A percentile compares a stretch with the other conserved stretches of the same genome.
Evolutionary conservation across 2,888 invertebrate species (phyloP).

Genomic region (Dinocampus coccinellae): DNA sequence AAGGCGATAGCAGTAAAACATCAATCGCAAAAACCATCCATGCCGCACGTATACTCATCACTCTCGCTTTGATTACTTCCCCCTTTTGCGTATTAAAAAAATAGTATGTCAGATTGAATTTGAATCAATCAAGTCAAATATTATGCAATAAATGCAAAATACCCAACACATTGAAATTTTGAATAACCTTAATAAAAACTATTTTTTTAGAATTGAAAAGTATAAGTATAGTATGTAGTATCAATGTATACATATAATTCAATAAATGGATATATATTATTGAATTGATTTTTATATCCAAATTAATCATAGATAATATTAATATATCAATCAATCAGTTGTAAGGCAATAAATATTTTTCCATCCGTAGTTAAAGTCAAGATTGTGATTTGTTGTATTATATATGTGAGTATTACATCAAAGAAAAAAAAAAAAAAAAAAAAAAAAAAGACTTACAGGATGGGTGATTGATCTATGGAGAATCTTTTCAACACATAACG

Average conservation of each 20-base stretch:
- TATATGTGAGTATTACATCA: background rate
- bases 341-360: too few relatives aligned
- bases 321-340: too few relatives aligned
- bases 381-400: too few relatives aligned
- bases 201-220: too few relatives aligned
- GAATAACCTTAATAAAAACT: too few relatives aligned
- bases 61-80: background rate
- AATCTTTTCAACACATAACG: slow-evolving; percentile 7
- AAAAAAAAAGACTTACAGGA: background rate
- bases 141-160: background rate
- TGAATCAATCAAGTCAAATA: background rate
- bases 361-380: too few relatives aligned
- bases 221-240: background rate
- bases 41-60: background rate
- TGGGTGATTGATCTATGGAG: background rate
- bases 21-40: background rate
- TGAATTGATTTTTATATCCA: too few relatives aligned
- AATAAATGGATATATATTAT: too few relatives aligned
- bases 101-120: background rate
- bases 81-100: background rate
- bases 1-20: too few relatives aligned
- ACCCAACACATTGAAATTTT: background rate
- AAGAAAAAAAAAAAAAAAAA: background rate
- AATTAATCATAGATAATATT: too few relatives aligned
- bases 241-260: too few relatives aligned